A percentile compares a stretch with the other conserved stretches of the same genome.
Conservation (phyloP, 2,888 invertebrate genomes). For the Diachrysia chrysitis region DNA sequence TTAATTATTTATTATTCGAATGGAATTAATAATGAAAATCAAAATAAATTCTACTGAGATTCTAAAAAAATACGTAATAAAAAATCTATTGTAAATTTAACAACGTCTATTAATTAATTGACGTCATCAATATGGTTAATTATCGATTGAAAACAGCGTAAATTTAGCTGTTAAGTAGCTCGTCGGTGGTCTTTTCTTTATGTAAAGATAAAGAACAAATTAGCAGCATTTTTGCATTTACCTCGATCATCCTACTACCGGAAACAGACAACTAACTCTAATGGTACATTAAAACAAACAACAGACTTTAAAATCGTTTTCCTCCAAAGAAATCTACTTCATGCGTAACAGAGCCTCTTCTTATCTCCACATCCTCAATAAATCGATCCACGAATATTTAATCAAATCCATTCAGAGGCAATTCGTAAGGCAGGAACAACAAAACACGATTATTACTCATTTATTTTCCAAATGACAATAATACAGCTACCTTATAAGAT, state of each 20-base stretch:
- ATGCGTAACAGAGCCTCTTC: neutral
- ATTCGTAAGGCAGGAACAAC: conserved; percentile 49
- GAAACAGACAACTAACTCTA: too few relatives aligned
- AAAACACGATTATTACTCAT: conserved; percentile 53
- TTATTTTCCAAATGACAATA: conserved; percentile 64
- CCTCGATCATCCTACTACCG: too few relatives aligned
- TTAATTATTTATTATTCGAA: too few relatives aligned
- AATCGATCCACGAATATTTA: conserved; percentile 30
- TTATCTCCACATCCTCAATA: neutral
- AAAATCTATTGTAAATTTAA: too few relatives aligned
- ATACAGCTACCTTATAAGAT: conserved; percentile 53
- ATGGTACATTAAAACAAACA: neutral
- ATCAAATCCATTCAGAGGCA: conserved; percentile 49
- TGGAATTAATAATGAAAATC: too few relatives aligned
- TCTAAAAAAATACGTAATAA: too few relatives aligned
- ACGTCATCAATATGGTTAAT: neutral
- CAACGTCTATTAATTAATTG: neutral
- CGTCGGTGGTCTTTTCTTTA: neutral
- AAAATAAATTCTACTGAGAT: too few relatives aligned
- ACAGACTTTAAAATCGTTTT: neutral
- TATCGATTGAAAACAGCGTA: too few relatives aligned
- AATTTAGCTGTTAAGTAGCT: neutral
- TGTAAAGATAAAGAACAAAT: too few relatives aligned
- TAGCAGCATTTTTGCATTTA: too few relatives aligned
- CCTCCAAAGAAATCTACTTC: neutral